These are phyloP conservation scores for Gracilinanus agilis DNA, from an alignment of 2,113 vertebrate species.

Conservation along the genomic window DNA sequence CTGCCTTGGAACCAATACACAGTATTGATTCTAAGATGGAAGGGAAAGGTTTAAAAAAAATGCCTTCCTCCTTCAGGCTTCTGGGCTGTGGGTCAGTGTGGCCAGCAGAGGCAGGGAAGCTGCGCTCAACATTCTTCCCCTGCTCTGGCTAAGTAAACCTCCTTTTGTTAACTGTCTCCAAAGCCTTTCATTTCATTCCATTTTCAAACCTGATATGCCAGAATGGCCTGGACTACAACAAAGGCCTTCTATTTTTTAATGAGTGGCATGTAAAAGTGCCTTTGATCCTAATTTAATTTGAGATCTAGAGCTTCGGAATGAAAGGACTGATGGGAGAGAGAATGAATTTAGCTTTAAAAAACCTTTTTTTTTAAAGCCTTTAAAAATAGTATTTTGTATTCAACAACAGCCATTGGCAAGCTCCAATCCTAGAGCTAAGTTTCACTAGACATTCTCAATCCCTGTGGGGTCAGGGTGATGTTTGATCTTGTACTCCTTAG, in stretches of 20 bases:
- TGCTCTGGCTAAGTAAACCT: background rate
- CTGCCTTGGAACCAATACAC: too few species aligned
- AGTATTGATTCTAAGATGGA: too few species aligned
- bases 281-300: slow-evolving; percentile 24
- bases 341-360: background rate
- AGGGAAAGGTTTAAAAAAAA: too few species aligned
- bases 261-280: slow-evolving; percentile 1
- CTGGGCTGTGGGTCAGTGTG: background rate
- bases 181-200: background rate
- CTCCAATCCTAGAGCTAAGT: background rate
- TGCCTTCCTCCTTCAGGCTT: background rate
- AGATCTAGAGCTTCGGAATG: slow-evolving; percentile 1
- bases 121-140: background rate
- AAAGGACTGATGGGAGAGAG: background rate
- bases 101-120: background rate
- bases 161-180: background rate
- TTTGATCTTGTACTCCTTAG: background rate
- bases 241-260: background rate
- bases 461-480: background rate
- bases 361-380: background rate
- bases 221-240: background rate
- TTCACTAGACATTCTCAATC: background rate
- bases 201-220: background rate
- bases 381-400: background rate
- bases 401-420: background rate